Base-by-base conservation (phyloP, 2,113 vertebrate genomes). In the Puma concolor region DNA sequence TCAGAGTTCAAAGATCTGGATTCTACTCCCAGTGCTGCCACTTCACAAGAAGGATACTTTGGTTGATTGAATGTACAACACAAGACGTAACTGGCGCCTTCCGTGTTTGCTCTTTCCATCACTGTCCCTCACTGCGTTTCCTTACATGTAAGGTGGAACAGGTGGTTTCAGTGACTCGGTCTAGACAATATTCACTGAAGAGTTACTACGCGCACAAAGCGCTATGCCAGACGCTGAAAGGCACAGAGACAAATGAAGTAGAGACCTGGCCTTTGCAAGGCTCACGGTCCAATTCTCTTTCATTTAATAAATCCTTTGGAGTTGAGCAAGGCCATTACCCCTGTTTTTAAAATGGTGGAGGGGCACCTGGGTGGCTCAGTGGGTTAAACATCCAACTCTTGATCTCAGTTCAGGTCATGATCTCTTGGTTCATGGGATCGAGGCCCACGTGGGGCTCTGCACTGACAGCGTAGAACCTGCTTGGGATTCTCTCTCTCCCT, bases 191-290 rank as follows among this genome's bases (percentile, higher is more conserved):
- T n/a, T 72, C 36, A 36, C 4, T 23, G 72, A 77, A 72, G 72
- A 52, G 91, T 52, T 17, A 66, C 12, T 33, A 25, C 5, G 9
- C 6, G 16, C 5, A 41, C 4, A 50, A 64, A 19, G 9, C 1
- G 12, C 23, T 8, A 1, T 2, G 0, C 25, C 4, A 0, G 31
- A 31, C 0, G 29, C 77, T 15, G 4, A 12, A 44, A 60, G 66
- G 72, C 71, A 33, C 29, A 19, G 36, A 29, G 36, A 29, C 1
- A 36, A 60, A 15, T 7, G 19, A 41, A 69, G 69, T 9, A 23
- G 38, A 76, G 41, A 21, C 36, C n/a, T n/a, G 3, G 31, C 31
- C 48, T 57, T 57, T 36, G 81, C 15, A 31, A n/a, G 27, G 41
- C 7, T 72, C 50, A 19, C 8, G 0, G 64, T 50, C 87, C 50